Base-by-base conservation (phyloP, 2,888 invertebrate species). In the Cremastinae sp. region DNA sequence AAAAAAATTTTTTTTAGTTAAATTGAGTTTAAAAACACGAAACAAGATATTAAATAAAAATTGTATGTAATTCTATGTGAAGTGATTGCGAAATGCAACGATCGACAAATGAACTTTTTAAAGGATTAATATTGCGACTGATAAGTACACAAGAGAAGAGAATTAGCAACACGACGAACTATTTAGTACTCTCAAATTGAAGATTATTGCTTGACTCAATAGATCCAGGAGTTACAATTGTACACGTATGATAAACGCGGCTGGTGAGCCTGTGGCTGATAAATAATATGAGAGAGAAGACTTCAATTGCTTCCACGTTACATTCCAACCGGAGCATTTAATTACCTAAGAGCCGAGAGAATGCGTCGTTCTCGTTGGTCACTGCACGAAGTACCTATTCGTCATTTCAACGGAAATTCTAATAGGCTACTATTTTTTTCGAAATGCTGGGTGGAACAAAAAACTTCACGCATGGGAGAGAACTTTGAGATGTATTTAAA, bases 201-300 rank as follows among this genome's bases (percentile, higher is more conserved):
- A 69, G 69, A 76, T 73, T 73, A 76, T 76, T 76, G 73, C 76
- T 61, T 39, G 64, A 43, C 47, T 73, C 72, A 53, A 76, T 76
- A 61, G 73, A 39, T 62, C 18, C n/a, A 43, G 3, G 53, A 68
- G 58, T 68, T 53, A 20, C 53, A 69, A 45, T 64, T 55, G 22
- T 47, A 14, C 22, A 18, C 20, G 28, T 18, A 62, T 41, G 35
- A 70, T 45, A 39, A 28, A 35, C 49, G 20, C 43, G 12, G 22
- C 37, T n/a, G 43, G 41, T 18, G 10, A 43, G 51, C 16, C 20
- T 64, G 39, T 5, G 51, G 35, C 41, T 61, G 69, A 51, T 68
- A 28, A 53, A 53, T 53, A 69, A 22, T 53, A 47, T 43, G 20
- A 14, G 35, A 39, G 49, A 51, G 51, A 35, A 55, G 45, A 14